Percentiles rank a stretch among this genome's conserved stretches.
phyloP scores from a whole-genome alignment of 2,113 vertebrate species.

The Cepphus grylle region DNA sequence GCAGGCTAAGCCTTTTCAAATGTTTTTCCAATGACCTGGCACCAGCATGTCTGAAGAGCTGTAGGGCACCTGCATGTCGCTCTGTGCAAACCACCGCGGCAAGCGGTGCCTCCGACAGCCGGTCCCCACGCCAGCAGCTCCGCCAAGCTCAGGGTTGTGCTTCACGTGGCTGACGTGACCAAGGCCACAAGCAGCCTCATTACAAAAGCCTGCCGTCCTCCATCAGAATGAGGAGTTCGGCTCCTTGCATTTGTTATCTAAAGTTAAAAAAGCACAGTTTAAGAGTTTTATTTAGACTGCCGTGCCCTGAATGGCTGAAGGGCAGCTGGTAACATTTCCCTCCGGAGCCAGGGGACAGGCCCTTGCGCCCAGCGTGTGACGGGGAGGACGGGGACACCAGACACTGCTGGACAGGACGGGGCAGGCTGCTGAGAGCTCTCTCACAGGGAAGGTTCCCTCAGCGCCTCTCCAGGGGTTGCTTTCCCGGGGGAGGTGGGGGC shows the following conservation, averaged over 20 bases:
- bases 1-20: neutral
- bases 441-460: neutral
- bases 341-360: neutral
- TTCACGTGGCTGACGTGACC: neutral
- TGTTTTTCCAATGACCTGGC: neutral
- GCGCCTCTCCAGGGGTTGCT: neutral
- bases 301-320: neutral
- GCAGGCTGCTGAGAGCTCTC: neutral
- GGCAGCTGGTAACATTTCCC: neutral
- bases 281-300: neutral
- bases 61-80: neutral
- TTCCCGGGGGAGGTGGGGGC: too few species aligned
- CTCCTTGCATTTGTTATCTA: neutral
- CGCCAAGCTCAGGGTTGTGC: neutral
- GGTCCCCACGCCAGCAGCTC: neutral
- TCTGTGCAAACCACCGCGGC: neutral
- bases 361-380: fast-evolving
- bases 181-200: neutral
- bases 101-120: neutral
- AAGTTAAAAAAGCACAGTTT: neutral
- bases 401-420: neutral
- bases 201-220: neutral
- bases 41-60: neutral
- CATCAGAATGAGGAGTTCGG: neutral
- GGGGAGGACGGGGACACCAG: fast-evolving